Evolutionary conservation across 2,888 invertebrate genomes (phyloP).

Genomic region (Pseudococcus longispinus): DNA sequence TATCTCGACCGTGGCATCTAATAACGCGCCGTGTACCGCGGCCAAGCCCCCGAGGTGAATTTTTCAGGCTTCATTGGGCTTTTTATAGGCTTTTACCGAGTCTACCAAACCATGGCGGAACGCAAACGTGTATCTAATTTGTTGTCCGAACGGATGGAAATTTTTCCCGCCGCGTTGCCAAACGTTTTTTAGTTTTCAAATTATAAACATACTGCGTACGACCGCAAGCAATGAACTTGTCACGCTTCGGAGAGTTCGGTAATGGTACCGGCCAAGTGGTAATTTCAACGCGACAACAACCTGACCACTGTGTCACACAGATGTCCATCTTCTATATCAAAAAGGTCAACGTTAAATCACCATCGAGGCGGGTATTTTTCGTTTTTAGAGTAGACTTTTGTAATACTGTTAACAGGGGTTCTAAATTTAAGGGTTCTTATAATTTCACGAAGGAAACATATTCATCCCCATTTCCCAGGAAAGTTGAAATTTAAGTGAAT

Average conservation of each 20-base stretch:
- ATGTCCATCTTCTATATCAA: neutral
- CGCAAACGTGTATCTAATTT: neutral
- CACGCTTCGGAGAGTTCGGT: neutral
- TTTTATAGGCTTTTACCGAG: neutral
- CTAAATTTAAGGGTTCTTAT: too few species aligned
- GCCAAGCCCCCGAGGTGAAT: neutral
- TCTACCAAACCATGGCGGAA: neutral
- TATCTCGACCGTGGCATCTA: neutral
- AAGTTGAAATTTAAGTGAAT: too few species aligned
- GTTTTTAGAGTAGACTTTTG: neutral
- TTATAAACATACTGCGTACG: neutral
- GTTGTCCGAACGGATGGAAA: neutral
- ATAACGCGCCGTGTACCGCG: neutral
- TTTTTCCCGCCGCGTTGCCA: constrained; percentile 4
- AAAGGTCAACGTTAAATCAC: neutral
- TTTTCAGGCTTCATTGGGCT: constrained; percentile 7
- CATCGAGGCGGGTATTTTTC: neutral
- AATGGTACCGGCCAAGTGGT: constrained; percentile 7
- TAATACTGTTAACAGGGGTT: too few species aligned
- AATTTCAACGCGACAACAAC: constrained; percentile 8
- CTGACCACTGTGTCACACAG: constrained; percentile 17
- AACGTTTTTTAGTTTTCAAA: neutral
- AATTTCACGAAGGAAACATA: too few species aligned
- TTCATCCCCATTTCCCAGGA: too few species aligned
- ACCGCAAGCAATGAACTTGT: constrained; percentile 18